A percentile compares a stretch with the other conserved stretches of the same genome.
These are phyloP conservation scores for Argopecten irradians DNA, from an alignment of 1,140 invertebrate species.

Conservation along the genomic window DNA sequence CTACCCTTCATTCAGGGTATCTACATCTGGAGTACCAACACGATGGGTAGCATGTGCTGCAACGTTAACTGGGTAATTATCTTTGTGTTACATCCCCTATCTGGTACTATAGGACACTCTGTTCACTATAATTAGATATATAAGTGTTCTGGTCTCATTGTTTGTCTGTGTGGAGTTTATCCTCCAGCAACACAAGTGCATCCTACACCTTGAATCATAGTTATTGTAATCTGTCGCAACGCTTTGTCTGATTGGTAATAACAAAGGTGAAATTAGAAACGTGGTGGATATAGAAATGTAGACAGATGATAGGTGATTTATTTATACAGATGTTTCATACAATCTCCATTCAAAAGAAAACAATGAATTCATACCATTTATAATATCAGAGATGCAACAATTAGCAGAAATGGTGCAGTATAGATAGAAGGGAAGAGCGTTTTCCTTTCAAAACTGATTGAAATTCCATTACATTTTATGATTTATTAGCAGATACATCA, in stretches of 20 bases:
- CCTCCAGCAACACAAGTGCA: not conserved
- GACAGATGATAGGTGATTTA: not conserved
- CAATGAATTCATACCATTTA: not conserved
- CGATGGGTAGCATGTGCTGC: not conserved
- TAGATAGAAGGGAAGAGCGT: not conserved
- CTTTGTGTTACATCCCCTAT: not conserved
- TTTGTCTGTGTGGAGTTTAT: not conserved
- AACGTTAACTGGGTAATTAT: not conserved
- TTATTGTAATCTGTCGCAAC: not conserved
- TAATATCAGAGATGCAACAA: not conserved
- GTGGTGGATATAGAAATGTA: not conserved
- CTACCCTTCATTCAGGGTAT: not conserved
- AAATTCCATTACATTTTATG: not conserved
- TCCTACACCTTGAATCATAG: not conserved
- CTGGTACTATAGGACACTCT: not conserved
- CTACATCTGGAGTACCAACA: not conserved
- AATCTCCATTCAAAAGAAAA: not conserved
- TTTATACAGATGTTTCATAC: not conserved
- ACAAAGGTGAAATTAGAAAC: not conserved
- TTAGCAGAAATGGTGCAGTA: not conserved
- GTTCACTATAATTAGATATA: not conserved
- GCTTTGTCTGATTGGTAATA: not conserved
- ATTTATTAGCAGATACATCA: not conserved
- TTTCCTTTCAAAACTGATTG: too few relatives aligned
- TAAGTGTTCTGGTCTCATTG: conserved; percentile 15